Percentiles rank a stretch among this genome's conserved stretches.
These are phyloP conservation scores for Cyrtonyx montezumae DNA, from an alignment of 2,113 vertebrate genomes.

Conservation along the genomic window DNA sequence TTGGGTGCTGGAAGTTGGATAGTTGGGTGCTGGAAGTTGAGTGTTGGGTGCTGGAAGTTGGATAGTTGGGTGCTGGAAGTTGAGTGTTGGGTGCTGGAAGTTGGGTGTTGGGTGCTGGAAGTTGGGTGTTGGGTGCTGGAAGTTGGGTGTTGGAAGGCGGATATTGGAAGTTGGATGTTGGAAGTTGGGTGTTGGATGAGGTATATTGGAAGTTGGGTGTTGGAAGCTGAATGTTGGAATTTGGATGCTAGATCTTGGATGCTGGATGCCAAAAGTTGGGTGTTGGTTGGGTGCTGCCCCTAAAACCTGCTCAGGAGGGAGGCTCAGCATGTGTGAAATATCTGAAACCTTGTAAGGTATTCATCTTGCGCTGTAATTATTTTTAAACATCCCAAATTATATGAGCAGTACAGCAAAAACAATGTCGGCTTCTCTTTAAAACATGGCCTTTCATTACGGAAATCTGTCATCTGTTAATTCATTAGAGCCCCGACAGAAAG, in stretches of 20 bases:
- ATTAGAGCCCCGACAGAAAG: conserved; percentile 35
- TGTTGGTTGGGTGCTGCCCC: not conserved
- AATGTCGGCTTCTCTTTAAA: not conserved
- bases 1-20: no score
- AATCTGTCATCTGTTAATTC: conserved; percentile 56
- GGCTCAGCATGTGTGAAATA: not conserved
- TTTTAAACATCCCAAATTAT: conserved; percentile 26
- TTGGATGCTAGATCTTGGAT: no score
- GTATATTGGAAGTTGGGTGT: no score
- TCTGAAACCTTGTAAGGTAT: not conserved
- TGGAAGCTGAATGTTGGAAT: no score
- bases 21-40: no score
- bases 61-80: no score
- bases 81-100: no score
- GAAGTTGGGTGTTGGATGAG: no score
- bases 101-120: no score
- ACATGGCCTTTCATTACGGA: not conserved
- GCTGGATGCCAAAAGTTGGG: not conserved
- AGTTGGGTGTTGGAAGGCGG: no score
- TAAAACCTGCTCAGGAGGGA: fast-evolving
- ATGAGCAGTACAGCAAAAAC: not conserved
- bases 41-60: not conserved
- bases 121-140: no score
- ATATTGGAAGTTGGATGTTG: no score
- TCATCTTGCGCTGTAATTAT: not conserved